phyloP scores from a whole-genome alignment of 2,888 invertebrate species.

The Tenthredo livida region DNA sequence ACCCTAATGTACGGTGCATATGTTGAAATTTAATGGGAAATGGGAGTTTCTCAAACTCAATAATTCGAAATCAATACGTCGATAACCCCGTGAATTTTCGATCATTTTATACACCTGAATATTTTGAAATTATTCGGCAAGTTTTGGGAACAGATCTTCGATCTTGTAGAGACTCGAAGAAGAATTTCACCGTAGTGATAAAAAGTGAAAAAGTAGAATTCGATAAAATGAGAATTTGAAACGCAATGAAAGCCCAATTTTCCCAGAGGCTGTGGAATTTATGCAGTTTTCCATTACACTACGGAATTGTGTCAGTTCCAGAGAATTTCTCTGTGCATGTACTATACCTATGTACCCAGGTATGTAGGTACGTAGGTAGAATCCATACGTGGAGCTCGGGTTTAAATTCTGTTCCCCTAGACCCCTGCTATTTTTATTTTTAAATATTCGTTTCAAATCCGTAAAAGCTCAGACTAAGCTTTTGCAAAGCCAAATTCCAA shows the following conservation, averaged over 20 bases:
- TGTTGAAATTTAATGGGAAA: too few relatives aligned
- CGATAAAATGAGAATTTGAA: background rate
- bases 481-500: background rate
- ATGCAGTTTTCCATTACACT: constrained; percentile 13
- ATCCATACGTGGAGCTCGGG: background rate
- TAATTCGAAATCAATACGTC: too few relatives aligned
- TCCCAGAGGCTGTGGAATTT: background rate
- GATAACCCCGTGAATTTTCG: too few relatives aligned
- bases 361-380: background rate
- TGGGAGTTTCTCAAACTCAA: too few relatives aligned
- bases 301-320: constrained; percentile 16
- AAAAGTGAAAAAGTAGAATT: background rate
- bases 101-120: too few relatives aligned
- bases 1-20: too few relatives aligned
- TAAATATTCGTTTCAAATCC: background rate
- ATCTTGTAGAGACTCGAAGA: too few relatives aligned
- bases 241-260: background rate
- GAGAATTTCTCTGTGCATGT: background rate
- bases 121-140: too few relatives aligned
- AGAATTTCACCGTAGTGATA: background rate
- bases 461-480: background rate
- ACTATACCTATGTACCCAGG: too few relatives aligned
- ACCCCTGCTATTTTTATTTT: background rate
- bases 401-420: constrained; percentile 3
- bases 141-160: too few relatives aligned